Evolutionary conservation across 2,888 invertebrate genomes (phyloP).

Genomic region (Stratiomys singularior): DNA sequence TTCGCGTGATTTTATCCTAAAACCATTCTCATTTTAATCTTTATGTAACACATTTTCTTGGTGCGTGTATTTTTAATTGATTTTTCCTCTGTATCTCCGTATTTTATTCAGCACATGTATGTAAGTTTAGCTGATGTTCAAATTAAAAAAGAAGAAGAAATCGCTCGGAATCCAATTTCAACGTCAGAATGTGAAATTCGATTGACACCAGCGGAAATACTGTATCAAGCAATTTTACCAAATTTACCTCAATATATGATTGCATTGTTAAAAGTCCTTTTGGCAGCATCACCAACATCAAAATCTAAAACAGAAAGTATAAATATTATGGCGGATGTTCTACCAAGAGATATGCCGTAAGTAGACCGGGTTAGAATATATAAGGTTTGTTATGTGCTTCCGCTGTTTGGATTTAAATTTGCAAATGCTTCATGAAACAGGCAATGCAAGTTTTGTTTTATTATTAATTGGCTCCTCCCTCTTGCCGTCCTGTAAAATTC

Average conservation of each 20-base stretch:
- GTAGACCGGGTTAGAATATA: slow-evolving; percentile 57
- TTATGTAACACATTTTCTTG: no score
- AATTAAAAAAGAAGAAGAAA: slow-evolving; percentile 89
- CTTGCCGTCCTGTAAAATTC: no score
- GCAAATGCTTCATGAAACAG: no score
- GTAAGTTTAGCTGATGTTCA: slow-evolving; percentile 93
- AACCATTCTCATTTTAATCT: no score
- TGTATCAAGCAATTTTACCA: slow-evolving; percentile 95
- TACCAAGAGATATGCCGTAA: slow-evolving; percentile 97
- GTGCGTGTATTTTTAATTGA: no score
- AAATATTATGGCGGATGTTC: slow-evolving; percentile 96
- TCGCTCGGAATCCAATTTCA: slow-evolving; percentile 90
- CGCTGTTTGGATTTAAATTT: no score
- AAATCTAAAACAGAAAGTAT: slow-evolving; percentile 97
- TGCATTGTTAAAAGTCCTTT: slow-evolving; percentile 92
- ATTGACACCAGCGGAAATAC: slow-evolving; percentile 84
- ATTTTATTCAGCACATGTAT: slow-evolving; percentile 79
- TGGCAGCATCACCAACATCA: slow-evolving; percentile 99
- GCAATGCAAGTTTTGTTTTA: no score
- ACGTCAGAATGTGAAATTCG: slow-evolving; percentile 82
- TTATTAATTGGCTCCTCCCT: no score
- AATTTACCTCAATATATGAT: slow-evolving; percentile 98
- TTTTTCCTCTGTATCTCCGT: no score
- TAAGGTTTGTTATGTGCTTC: background rate
- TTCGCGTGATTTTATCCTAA: no score